These are phyloP conservation scores for Upupa epops DNA, from an alignment of 2,113 vertebrate species.

Conservation along the genomic window DNA sequence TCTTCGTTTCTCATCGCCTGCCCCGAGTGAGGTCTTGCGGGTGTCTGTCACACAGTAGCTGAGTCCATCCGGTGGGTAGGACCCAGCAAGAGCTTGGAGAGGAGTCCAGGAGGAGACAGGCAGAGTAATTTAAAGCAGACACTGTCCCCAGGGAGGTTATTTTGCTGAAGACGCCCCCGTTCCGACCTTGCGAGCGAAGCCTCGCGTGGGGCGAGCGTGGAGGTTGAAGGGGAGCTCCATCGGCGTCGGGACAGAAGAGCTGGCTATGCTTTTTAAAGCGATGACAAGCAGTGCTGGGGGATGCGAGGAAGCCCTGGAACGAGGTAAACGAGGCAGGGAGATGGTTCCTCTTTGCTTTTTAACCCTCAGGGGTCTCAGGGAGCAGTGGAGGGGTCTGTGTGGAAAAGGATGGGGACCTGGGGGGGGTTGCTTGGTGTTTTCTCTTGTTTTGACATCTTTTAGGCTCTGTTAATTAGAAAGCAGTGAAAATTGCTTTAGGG, in stretches of 20 bases:
- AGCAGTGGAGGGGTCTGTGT: not conserved
- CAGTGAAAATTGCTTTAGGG: not conserved
- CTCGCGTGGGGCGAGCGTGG: not conserved
- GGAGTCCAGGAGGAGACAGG: slow-evolving; percentile 21
- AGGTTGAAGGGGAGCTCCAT: not conserved
- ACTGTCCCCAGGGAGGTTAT: slow-evolving; percentile 55
- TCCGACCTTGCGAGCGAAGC: not conserved
- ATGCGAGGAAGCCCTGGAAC: not conserved
- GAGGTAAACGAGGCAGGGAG: slow-evolving; percentile 45
- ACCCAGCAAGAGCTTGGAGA: slow-evolving; percentile 44
- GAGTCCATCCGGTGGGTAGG: slow-evolving; percentile 33
- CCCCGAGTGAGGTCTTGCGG: not conserved
- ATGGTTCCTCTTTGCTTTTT: not conserved
- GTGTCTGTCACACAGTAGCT: slow-evolving; percentile 6
- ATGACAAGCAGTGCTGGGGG: slow-evolving; percentile 13
- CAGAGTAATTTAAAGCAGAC: slow-evolving; percentile 59
- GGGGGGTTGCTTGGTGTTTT: not conserved
- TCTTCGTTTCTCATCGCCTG: not conserved
- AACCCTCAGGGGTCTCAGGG: not conserved
- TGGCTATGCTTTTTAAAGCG: slow-evolving; percentile 40
- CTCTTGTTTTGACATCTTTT: not conserved
- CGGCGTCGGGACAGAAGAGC: not conserved
- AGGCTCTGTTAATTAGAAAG: not conserved
- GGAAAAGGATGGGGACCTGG: not conserved
- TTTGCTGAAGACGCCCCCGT: slow-evolving; percentile 34